Percentiles rank a stretch among this genome's conserved stretches.
Evolutionary conservation across 2,113 vertebrate species (phyloP).

Genomic region (Apodemus speciosus): DNA sequence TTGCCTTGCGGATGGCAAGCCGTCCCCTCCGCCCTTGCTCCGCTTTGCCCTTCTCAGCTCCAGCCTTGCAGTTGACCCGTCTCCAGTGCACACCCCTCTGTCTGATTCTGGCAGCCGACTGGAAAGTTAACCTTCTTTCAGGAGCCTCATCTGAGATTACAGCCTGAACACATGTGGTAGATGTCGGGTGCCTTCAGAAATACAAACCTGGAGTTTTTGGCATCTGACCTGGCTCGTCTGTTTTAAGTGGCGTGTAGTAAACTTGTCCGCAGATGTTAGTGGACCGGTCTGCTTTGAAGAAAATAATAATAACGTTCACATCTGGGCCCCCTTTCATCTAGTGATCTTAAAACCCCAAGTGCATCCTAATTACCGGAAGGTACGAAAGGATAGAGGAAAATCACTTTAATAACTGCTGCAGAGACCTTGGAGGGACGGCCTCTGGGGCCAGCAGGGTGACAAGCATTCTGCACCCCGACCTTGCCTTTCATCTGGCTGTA

Average conservation of each 20-base stretch:
- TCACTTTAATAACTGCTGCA: conserved; percentile 55
- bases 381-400: conserved; percentile 2
- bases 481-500: conserved; percentile 48
- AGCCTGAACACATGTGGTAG: neutral
- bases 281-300: conserved; percentile 57
- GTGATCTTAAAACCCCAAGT: conserved; percentile 60
- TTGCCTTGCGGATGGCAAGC: neutral
- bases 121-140: neutral
- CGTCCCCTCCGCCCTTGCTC: neutral
- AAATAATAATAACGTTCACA: conserved; percentile 70
- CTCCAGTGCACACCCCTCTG: too few relatives aligned
- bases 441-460: neutral
- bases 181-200: neutral
- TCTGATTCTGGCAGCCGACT: neutral
- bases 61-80: neutral
- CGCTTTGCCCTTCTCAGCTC: neutral
- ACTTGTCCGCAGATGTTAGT: conserved; percentile 48
- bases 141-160: neutral
- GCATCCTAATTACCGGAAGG: conserved; percentile 59
- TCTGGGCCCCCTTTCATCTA: conserved; percentile 69
- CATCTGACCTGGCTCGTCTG: neutral
- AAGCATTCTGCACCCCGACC: neutral
- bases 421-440: conserved; percentile 14
- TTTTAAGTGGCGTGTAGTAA: conserved; percentile 43
- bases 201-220: neutral